Conservation (phyloP, 2,113 vertebrate species). For the Epinephelus cyanopodus region DNA sequence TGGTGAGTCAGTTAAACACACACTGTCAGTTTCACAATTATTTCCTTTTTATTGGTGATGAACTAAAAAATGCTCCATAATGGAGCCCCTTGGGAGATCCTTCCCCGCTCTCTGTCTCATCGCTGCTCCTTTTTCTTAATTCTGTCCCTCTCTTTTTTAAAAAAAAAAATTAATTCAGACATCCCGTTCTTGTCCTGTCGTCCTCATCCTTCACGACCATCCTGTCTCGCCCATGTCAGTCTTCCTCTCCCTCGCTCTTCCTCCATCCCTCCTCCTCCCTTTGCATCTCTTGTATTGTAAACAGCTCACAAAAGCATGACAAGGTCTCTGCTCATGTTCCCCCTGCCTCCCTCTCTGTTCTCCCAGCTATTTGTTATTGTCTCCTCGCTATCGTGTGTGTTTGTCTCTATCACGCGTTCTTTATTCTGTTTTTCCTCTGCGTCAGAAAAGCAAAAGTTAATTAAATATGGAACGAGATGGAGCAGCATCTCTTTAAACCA, state of each 20-base stretch:
- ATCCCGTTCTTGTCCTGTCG: conserved; percentile 8
- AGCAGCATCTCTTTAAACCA: conserved; percentile 99
- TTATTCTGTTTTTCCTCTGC: conserved; percentile 79
- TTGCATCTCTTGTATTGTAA: conserved; percentile 85
- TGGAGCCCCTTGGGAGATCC: conserved; percentile 73
- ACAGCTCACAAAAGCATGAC: conserved; percentile 90
- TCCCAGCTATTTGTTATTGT: conserved; percentile 96
- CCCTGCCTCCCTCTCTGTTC: conserved; percentile 86
- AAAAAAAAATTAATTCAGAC: not conserved
- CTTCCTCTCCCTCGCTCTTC: conserved; percentile 32
- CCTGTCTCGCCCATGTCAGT: conserved; percentile 9
- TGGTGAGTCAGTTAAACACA: conserved; percentile 39
- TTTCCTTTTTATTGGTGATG: conserved; percentile 58
- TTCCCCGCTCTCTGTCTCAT: not conserved
- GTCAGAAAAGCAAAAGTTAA: conserved; percentile 98
- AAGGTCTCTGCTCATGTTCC: conserved; percentile 91
- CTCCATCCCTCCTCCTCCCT: conserved; percentile 46
- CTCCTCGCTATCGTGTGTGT: conserved; percentile 90
- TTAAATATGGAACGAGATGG: conserved; percentile 99
- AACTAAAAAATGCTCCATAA: conserved; percentile 71
- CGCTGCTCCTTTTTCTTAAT: conserved; percentile 27
- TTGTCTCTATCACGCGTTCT: conserved; percentile 83
- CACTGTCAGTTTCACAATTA: conserved; percentile 59
- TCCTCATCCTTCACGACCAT: not conserved
- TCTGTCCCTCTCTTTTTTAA: conserved; percentile 4